These are phyloP conservation scores for Stegophylla sp. DNA, from an alignment of 2,888 invertebrate genomes.

Conservation along the genomic window DNA sequence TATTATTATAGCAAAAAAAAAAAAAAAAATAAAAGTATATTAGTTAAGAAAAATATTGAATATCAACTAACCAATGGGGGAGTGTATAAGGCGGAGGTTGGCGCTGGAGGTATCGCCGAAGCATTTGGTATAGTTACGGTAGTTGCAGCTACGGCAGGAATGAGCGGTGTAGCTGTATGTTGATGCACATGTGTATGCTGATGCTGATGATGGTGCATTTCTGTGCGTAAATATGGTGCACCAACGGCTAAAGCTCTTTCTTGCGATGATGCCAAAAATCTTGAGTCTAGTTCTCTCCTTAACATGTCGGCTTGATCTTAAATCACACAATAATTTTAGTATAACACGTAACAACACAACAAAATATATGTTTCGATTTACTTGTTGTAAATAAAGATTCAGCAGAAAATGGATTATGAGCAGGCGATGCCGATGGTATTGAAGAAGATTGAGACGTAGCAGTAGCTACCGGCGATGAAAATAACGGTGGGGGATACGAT, in stretches of 20 bases:
- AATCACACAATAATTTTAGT: conserved; percentile 61
- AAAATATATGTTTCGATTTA: conserved; percentile 66
- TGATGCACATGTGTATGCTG: conserved; percentile 80
- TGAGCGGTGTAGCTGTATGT: conserved; percentile 73
- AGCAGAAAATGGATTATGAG: conserved; percentile 85
- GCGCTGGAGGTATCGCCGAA: conserved; percentile 64
- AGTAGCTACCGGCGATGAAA: conserved; percentile 72
- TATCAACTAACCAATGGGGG: conserved; percentile 72
- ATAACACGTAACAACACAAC: background rate
- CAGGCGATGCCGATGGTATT: conserved; percentile 65
- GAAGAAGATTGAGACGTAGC: conserved; percentile 46
- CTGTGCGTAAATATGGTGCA: conserved; percentile 76
- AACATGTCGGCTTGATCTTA: conserved; percentile 83
- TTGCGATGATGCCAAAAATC: conserved; percentile 83
- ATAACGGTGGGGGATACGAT: conserved; percentile 73
- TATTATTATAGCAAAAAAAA: background rate
- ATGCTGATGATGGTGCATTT: conserved; percentile 92
- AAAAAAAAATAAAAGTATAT: conserved; percentile 60
- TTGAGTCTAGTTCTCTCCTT: conserved; percentile 85
- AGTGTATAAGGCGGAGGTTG: conserved; percentile 67
- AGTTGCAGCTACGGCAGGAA: conserved; percentile 67
- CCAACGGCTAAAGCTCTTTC: conserved; percentile 68
- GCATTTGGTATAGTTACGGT: conserved; percentile 28
- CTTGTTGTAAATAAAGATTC: conserved; percentile 87
- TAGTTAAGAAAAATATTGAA: too few species aligned